Evolutionary conservation across 2,113 vertebrate species (phyloP).

Genomic region (Periophthalmus modestus): DNA sequence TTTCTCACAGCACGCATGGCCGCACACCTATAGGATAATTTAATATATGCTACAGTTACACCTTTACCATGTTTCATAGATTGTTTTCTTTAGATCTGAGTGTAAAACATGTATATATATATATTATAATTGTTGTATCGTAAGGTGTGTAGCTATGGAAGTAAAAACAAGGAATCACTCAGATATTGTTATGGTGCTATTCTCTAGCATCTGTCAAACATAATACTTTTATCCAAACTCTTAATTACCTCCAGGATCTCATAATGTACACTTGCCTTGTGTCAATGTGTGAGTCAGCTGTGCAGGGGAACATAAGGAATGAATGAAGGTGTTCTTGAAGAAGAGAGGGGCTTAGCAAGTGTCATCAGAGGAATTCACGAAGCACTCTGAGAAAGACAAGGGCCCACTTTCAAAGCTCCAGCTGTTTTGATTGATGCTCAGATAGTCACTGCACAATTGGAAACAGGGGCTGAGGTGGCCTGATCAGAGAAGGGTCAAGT

Average conservation of each 20-base stretch:
- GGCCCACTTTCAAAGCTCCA: constrained; percentile 47
- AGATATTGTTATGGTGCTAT: constrained; percentile 23
- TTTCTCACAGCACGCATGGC: constrained; percentile 50
- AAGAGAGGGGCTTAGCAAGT: constrained; percentile 25
- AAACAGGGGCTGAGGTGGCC: constrained; percentile 49
- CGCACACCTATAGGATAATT: constrained; percentile 22
- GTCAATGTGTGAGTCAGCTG: constrained; percentile 40
- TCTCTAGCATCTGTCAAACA: constrained; percentile 36
- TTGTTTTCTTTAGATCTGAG: constrained; percentile 8
- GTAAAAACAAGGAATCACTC: constrained; percentile 43
- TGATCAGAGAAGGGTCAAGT: constrained; percentile 24
- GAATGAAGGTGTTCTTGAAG: constrained; percentile 38
- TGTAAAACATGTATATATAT: constrained; percentile 21
- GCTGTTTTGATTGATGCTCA: constrained; percentile 44
- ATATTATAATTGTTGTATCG: not conserved
- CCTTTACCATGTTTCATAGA: constrained; percentile 10
- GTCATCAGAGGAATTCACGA: constrained; percentile 53
- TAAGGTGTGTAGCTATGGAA: not conserved
- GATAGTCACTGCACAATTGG: constrained; percentile 39
- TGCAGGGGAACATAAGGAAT: constrained; percentile 57
- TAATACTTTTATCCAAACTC: constrained; percentile 31
- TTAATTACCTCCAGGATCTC: constrained; percentile 49
- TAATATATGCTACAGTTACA: constrained; percentile 41
- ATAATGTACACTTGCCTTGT: constrained; percentile 20
- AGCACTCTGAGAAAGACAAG: constrained; percentile 27